Conservation (phyloP, 2,797 vertebrate species). For the Urosaurus nigricauda region DNA sequence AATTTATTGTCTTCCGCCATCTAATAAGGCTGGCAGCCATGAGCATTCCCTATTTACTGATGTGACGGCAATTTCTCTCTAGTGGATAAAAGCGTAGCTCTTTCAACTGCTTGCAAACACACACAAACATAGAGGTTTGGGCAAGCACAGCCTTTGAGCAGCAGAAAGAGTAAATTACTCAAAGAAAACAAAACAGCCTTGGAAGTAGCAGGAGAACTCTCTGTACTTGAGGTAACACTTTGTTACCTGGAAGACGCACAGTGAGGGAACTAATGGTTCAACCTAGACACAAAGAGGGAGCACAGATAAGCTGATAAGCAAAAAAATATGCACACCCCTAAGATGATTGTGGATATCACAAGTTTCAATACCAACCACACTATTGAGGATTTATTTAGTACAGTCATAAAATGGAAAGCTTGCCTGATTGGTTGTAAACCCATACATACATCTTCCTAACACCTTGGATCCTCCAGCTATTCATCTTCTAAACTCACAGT, state of each 20-base stretch:
- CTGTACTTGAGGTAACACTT: constrained; percentile 21
- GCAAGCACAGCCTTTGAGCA: constrained; percentile 24
- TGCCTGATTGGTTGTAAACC: background rate
- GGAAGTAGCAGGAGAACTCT: constrained; percentile 44
- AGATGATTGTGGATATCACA: background rate
- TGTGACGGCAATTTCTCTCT: constrained; percentile 68
- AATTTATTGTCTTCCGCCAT: constrained; percentile 72
- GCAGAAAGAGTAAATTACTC: constrained; percentile 53
- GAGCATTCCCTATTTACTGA: constrained; percentile 73
- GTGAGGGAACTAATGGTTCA: background rate
- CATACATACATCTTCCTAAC: background rate
- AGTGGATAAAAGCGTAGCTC: constrained; percentile 59
- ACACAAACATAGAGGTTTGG: constrained; percentile 1
- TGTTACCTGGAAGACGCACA: background rate
- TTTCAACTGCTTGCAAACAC: constrained; percentile 55
- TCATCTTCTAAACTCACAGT: background rate
- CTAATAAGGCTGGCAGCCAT: constrained; percentile 69
- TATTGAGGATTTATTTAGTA: background rate
- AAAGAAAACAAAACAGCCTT: constrained; percentile 38
- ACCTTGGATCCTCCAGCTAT: background rate
- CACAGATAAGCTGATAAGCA: background rate
- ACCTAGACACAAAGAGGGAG: background rate
- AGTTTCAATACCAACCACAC: background rate
- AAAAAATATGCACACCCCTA: background rate
- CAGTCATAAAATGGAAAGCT: background rate